A percentile compares a stretch with the other conserved stretches of the same genome.
Conservation (phyloP, 2,888 invertebrate genomes). For the Tenthredo livida region DNA sequence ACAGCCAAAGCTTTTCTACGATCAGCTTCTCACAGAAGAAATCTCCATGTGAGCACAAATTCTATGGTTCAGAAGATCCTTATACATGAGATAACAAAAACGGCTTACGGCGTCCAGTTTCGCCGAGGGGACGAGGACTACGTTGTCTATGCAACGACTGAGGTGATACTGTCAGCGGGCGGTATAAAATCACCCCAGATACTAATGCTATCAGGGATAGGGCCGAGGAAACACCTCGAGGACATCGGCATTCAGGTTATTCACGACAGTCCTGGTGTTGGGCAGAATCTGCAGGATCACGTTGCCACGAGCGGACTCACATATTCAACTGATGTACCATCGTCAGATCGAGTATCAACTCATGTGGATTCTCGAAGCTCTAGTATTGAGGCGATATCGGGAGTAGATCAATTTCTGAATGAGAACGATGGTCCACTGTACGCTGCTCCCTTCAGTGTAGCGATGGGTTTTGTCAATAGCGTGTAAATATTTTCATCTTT, state of each 20-base stretch:
- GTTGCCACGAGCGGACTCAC: slow-evolving; percentile 86
- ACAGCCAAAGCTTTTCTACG: slow-evolving; percentile 91
- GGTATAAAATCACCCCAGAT: slow-evolving; percentile 91
- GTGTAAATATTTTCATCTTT: slow-evolving; percentile 74
- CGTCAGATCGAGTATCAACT: slow-evolving; percentile 72
- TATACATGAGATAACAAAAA: slow-evolving; percentile 81
- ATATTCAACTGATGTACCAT: slow-evolving; percentile 82
- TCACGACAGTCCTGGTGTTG: slow-evolving; percentile 86
- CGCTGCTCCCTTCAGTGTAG: slow-evolving; percentile 88
- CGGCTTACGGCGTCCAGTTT: slow-evolving; percentile 85
- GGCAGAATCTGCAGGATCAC: slow-evolving; percentile 92
- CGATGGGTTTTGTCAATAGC: slow-evolving; percentile 88
- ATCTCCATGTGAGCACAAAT: slow-evolving; percentile 86
- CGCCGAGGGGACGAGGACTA: slow-evolving; percentile 79
- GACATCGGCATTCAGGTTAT: slow-evolving; percentile 83
- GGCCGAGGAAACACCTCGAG: slow-evolving; percentile 83
- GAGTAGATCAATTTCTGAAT: slow-evolving; percentile 83
- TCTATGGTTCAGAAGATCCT: slow-evolving; percentile 86
- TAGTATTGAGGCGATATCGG: slow-evolving; percentile 81
- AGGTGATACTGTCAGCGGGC: slow-evolving; percentile 93
- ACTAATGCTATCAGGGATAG: slow-evolving; percentile 92
- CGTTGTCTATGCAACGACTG: slow-evolving; percentile 82
- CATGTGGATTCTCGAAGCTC: slow-evolving; percentile 83
- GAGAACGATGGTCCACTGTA: slow-evolving; percentile 85
- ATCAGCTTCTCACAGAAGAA: slow-evolving; percentile 83